Base-by-base conservation (phyloP, 2,113 vertebrate species). In the Pionites leucogaster region DNA sequence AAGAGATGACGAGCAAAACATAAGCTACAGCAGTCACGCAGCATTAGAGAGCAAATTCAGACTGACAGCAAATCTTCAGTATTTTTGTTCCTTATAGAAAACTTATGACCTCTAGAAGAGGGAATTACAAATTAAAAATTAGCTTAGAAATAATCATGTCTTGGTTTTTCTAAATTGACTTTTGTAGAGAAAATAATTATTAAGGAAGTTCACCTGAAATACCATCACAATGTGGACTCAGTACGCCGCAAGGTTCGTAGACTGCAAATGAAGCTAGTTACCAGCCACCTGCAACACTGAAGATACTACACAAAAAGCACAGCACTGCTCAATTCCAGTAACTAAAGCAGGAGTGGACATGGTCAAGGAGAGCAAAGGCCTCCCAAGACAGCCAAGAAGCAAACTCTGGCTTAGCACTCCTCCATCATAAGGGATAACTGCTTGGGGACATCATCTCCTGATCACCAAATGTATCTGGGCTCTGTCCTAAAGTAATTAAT, bases 1-100 rank as follows among this genome's bases (percentile, higher is more conserved):
- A 90, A 88, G 75, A 76, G 52, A 6, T 74, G 79, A 94, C 88
- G 86, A 97, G 77, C 29, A 69, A 95, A 91, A 57, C 46, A 68
- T 9, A 25, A 90, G 29, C 71, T 82, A 80, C 22, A 35, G 37
- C 29, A 42, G 95, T 94, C 77, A 59, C 4, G 77, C 50, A n/a
- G n/a, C 65, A 49, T 13, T 74, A 23, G 31, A 90, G 83, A 88
- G 9, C 25, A 29, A 86, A 88, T 72, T 70, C 24, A 49, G 29
- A 94, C 49, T 67, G 81, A 93, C 69, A 82, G 65, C 37, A 95
- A 71, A 89, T 44, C 84, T 70, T 7, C 41, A 57, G 24, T 22
- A 41, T 86, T 72, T 86, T 69, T 93, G 20, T 33, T 81, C 20
- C 52, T 71, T 86, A 80, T 6, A 84, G 42, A 94, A 96, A 91